Base-by-base conservation (phyloP, 2,797 vertebrate genomes). In the Pangasius djambal region DNA sequence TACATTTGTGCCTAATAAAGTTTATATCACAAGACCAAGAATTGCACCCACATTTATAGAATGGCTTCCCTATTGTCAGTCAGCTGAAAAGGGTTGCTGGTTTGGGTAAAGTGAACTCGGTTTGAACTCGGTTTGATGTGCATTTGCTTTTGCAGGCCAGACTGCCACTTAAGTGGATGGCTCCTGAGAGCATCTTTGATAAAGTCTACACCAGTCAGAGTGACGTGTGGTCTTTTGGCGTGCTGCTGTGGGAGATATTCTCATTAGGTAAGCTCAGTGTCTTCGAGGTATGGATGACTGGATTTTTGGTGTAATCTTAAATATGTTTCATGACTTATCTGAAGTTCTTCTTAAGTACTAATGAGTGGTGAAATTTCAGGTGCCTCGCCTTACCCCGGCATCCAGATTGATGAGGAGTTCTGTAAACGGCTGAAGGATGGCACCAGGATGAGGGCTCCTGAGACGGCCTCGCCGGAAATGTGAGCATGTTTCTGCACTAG, bases 181-280 rank as follows among this genome's bases (percentile, higher is more conserved):
- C 99, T 83, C 99, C 99, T 0, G 98, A 99, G 94, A 99, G 98
- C 90, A 99, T 99, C 94, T 99, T 99, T 0, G 99, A 99, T 94
- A 99, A 99, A 94, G 96, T 99, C 84, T 99, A 99, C 92, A 99
- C 98, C 93, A 98, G 97, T 20, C 98, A 98, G 95, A 99, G 98
- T 77, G 99, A 99, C 0, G 99, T 99, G 89, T 99, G 99, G 99
- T 99, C 98, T 20, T 99, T 99, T 78, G 99, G 99, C 70, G 98
- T 99, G 75, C 97, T 99, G 20, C 97, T 99, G 74, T 99, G 99
- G 99, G 99, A 99, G 96, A 99, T 99, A 87, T 99, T 99, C 95
- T 99, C 99, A 0, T 94, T 99, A 79, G 99, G 99, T 99, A 94
- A 96, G 34, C 16, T 4, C 12, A 22, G 48, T 50, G n/a, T 28